phyloP scores from a whole-genome alignment of 2,888 invertebrate species.

The Deilephila elpenor region DNA sequence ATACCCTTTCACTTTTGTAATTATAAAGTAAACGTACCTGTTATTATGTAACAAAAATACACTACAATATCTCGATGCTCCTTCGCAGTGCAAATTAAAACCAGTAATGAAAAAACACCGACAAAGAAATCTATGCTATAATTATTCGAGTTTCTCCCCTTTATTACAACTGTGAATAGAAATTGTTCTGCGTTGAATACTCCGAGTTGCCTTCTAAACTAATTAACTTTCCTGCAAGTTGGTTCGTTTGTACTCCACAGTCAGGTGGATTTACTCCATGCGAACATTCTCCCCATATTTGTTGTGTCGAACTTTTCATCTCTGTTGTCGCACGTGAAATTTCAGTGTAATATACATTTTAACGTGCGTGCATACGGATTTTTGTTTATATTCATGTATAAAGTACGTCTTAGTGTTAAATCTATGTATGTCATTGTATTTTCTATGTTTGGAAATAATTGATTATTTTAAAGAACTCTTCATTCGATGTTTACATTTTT shows the following conservation, averaged over 20 bases:
- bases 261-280: neutral
- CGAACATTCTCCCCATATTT: neutral
- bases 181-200: slow-evolving; percentile 10
- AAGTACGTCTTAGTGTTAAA: no score
- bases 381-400: neutral
- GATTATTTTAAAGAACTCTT: no score
- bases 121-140: neutral
- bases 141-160: neutral
- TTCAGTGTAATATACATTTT: neutral
- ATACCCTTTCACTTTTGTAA: neutral
- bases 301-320: slow-evolving; percentile 1
- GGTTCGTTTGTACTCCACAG: neutral
- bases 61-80: neutral
- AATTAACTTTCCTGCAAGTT: slow-evolving; percentile 9
- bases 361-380: neutral
- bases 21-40: neutral
- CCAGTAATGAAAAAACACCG: slow-evolving; percentile 11
- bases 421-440: no score
- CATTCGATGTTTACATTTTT: no score
- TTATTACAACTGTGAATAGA: slow-evolving; percentile 14
- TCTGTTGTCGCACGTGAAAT: neutral
- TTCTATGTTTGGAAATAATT: no score
- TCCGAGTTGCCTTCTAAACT: slow-evolving; percentile 9
- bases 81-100: neutral
- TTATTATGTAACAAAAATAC: neutral